Evolutionary conservation across 2,888 invertebrate species (phyloP).

Genomic region (Taenaris catops): DNA sequence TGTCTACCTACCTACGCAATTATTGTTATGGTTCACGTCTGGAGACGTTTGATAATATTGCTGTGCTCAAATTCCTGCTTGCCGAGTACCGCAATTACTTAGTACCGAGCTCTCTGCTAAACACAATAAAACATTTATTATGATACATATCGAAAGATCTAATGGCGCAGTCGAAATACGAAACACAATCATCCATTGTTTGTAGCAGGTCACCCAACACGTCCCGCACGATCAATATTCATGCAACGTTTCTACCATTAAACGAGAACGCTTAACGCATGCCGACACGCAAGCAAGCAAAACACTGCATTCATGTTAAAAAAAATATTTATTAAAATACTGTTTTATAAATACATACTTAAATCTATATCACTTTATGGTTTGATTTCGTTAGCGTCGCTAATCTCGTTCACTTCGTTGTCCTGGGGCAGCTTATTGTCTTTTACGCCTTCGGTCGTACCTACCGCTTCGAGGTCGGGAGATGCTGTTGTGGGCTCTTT

Average conservation of each 20-base stretch:
- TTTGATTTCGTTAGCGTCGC: slow-evolving; percentile 34
- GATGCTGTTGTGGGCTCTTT: slow-evolving; percentile 51
- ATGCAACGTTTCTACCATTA: slow-evolving; percentile 33
- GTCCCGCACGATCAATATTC: slow-evolving; percentile 40
- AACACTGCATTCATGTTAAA: slow-evolving; percentile 31
- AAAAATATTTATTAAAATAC: slow-evolving; percentile 74
- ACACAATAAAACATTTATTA: no score
- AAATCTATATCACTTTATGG: slow-evolving; percentile 64
- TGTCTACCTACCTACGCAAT: slow-evolving; percentile 6
- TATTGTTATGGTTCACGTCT: slow-evolving; percentile 1
- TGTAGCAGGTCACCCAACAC: slow-evolving; percentile 28
- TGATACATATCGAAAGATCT: no score
- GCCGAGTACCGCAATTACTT: neutral
- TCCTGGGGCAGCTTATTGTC: slow-evolving; percentile 60
- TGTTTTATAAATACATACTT: slow-evolving; percentile 60
- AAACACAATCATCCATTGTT: slow-evolving; percentile 44
- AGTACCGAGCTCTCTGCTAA: no score
- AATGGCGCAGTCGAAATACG: slow-evolving; percentile 18
- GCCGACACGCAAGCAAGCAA: slow-evolving; percentile 32
- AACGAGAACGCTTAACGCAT: slow-evolving; percentile 36
- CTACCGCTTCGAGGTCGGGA: slow-evolving; percentile 40
- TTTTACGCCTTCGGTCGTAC: slow-evolving; percentile 47
- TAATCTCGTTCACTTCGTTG: slow-evolving; percentile 25
- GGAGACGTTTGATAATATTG: slow-evolving; percentile 4
- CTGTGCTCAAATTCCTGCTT: neutral